phyloP scores from a whole-genome alignment of 1,140 invertebrate species.

The Euglossa dilemma region DNA sequence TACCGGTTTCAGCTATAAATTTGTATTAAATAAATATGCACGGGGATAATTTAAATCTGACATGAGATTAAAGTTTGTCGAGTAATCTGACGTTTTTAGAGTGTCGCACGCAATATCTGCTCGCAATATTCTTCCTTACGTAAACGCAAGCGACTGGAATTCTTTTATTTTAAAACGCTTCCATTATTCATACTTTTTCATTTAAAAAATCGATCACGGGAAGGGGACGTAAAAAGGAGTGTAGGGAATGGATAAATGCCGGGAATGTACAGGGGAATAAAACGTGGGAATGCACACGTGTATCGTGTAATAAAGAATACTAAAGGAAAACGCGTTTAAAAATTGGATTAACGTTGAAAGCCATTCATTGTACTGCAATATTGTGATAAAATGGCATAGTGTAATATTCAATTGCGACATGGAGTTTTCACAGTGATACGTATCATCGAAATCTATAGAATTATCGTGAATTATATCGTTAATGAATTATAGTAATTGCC shows the following conservation, averaged over 20 bases:
- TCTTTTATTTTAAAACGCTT: background rate
- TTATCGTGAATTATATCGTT: background rate
- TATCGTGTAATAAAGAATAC: background rate
- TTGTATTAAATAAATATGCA: background rate
- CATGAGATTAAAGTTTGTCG: background rate
- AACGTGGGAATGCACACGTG: background rate
- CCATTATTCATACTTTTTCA: background rate
- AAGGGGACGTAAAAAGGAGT: background rate
- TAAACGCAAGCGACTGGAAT: background rate
- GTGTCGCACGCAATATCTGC: background rate
- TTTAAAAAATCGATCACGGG: background rate
- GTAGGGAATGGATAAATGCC: background rate
- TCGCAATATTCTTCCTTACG: background rate
- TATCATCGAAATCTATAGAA: background rate
- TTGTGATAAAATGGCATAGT: background rate
- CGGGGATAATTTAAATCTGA: background rate
- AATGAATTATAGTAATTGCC: background rate
- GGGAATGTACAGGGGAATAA: background rate
- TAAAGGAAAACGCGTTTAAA: background rate
- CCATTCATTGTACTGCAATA: background rate
- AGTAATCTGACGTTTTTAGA: background rate
- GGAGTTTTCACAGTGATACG: background rate
- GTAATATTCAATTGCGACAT: background rate
- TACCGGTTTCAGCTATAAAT: background rate
- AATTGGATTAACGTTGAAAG: background rate